Evolutionary conservation across 2,113 vertebrate genomes (phyloP).

Genomic region (Pterophyllum scalare): DNA sequence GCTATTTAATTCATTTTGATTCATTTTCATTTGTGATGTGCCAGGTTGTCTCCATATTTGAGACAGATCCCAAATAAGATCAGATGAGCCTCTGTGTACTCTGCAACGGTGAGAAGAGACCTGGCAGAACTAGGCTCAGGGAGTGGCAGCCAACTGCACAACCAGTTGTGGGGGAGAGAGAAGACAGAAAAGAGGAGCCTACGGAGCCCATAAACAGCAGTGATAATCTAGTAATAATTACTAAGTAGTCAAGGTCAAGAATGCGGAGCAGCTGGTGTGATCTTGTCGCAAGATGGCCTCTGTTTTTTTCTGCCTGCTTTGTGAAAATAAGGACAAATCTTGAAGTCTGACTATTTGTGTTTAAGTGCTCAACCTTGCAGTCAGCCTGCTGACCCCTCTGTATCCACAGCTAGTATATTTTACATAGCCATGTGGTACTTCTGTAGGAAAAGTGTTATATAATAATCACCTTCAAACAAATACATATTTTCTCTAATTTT

Average conservation of each 20-base stretch:
- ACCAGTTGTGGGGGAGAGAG: not conserved
- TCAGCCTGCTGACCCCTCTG: not conserved
- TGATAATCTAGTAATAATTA: constrained; percentile 1
- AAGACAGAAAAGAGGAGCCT: not conserved
- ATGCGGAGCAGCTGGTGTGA: not conserved
- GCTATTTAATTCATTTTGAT: not conserved
- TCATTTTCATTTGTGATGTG: too few relatives aligned
- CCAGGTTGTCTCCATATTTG: not conserved
- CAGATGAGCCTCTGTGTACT: not conserved
- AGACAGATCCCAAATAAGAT: not conserved
- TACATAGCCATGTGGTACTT: not conserved
- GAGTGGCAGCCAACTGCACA: not conserved
- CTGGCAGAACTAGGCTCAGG: not conserved
- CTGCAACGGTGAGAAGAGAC: not conserved
- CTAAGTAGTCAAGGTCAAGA: constrained; percentile 1
- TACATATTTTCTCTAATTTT: not conserved
- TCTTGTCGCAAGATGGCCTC: not conserved
- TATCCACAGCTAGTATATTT: not conserved
- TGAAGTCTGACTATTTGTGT: not conserved
- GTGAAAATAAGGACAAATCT: not conserved
- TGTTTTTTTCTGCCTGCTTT: not conserved
- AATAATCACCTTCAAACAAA: not conserved
- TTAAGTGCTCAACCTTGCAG: not conserved
- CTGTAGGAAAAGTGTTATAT: not conserved
- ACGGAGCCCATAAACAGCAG: not conserved